Evolutionary conservation across 1,140 invertebrate genomes (phyloP), one percentile per base, ranked within the genome.

Genomic region (Drosophila kepulauana): DNA sequence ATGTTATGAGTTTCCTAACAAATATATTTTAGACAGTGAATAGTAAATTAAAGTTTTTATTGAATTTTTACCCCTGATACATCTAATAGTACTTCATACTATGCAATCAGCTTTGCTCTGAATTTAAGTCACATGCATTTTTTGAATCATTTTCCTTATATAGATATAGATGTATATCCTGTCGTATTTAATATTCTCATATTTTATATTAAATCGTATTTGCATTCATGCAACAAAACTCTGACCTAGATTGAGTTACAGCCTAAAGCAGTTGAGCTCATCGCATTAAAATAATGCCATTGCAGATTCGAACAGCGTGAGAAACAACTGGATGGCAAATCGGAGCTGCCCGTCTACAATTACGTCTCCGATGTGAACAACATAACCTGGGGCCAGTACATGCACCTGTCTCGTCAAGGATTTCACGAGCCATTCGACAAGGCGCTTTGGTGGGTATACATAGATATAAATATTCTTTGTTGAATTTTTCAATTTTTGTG

Each of bases 281-380:
- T 38, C 0, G 0, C 10, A 41, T 7, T 57, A 8, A 15, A 13
- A 20, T 20, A 1, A 33, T 54, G 13, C 1, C 20, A 2, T 11
- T 0, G 5, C 7, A 91, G 90, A 70, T 92, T 66, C 52, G 62
- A 75, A 30, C 35, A 78, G 5, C 68, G 75, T 13, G 75, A 75
- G 49, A 79, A n/a, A 15, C 51, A 91, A 38, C n/a, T 20, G 2
- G 64, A 79, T 63, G 56, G 46, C 3, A 86, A 78, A 43, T 80
- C 85, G 0, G 92, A 93, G 75, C 91, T 94, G 49, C 93, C 93
- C 13, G 93, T 94, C 10, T 94, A 94, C 76, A 94, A 94, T 80
- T 94, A 94, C 63, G 79, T 93, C 16, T 93, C 93, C 82, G 82
- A 91, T 67, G 87, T 79, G 33, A 92, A 88, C 52, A 88, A 81